Evolutionary conservation across 2,797 vertebrate species (phyloP).

Genomic region (Karalla daura): DNA sequence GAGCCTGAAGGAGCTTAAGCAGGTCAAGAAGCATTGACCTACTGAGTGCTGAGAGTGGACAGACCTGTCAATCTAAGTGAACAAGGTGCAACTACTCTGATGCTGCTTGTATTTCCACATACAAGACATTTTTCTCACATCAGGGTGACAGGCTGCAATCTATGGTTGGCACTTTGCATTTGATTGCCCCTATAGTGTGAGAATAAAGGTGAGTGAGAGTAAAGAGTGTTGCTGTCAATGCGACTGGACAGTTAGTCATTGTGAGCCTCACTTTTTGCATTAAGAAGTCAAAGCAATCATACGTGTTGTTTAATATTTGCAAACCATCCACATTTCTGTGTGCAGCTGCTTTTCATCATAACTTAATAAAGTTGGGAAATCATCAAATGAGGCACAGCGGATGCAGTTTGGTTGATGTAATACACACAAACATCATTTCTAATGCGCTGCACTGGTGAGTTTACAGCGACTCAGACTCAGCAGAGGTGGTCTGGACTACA

Average conservation of each 20-base stretch:
- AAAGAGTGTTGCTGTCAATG: too few species aligned
- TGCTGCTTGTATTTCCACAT: neutral
- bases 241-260: neutral
- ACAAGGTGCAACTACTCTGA: conserved; percentile 7
- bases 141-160: neutral
- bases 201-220: too few species aligned
- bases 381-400: neutral
- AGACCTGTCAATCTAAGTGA: conserved; percentile 26
- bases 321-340: neutral
- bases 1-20: conserved; percentile 36
- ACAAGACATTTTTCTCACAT: neutral
- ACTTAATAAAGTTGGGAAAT: neutral
- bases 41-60: conserved; percentile 36
- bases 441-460: neutral
- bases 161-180: too few species aligned
- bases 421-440: neutral
- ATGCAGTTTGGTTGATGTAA: neutral
- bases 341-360: neutral
- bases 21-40: conserved; percentile 55
- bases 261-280: neutral
- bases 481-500: neutral
- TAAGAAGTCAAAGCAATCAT: neutral
- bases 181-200: too few species aligned
- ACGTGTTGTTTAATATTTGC: neutral
- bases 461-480: neutral